Percentiles rank a stretch among this genome's conserved stretches.
phyloP scores from a whole-genome alignment of 2,113 vertebrate species.

The Pontoporia blainvillei region DNA sequence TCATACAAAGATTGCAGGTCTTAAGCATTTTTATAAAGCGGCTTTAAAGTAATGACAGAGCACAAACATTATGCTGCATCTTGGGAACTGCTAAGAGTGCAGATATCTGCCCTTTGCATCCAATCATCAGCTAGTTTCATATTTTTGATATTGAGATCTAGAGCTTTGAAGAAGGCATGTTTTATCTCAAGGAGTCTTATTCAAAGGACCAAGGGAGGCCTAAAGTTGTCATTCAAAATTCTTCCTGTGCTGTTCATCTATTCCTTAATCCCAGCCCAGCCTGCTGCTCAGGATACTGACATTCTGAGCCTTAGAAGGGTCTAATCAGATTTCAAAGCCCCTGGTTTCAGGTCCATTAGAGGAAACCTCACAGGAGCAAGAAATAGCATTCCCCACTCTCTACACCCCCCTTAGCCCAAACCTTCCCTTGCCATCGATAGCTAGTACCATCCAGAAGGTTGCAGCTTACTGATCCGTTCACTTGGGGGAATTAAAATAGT shows the following conservation, averaged over 20 bases:
- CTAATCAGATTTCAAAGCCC: not conserved
- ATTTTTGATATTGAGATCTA: not conserved
- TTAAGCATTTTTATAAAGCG: not conserved
- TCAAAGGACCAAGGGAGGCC: not conserved
- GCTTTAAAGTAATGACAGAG: conserved; percentile 7
- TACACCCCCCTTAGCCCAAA: not conserved
- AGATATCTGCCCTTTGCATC: not conserved
- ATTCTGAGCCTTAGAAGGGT: not conserved
- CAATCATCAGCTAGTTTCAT: not conserved
- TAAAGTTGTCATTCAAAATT: not conserved
- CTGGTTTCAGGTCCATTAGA: not conserved
- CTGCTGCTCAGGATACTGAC: not conserved
- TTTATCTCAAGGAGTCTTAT: not conserved
- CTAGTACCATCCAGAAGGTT: not conserved
- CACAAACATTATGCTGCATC: not conserved
- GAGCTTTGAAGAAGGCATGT: not conserved
- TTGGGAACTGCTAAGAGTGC: not conserved
- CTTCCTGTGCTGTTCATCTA: not conserved
- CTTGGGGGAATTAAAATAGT: not conserved
- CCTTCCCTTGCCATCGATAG: not conserved
- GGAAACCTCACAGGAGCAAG: conserved; percentile 20
- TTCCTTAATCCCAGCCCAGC: not conserved
- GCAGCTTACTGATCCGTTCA: not conserved
- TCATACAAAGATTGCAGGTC: not conserved
- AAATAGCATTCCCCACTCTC: conserved; percentile 28